Conservation (phyloP, 2,888 invertebrate species). For the Stramonita haemastoma region DNA sequence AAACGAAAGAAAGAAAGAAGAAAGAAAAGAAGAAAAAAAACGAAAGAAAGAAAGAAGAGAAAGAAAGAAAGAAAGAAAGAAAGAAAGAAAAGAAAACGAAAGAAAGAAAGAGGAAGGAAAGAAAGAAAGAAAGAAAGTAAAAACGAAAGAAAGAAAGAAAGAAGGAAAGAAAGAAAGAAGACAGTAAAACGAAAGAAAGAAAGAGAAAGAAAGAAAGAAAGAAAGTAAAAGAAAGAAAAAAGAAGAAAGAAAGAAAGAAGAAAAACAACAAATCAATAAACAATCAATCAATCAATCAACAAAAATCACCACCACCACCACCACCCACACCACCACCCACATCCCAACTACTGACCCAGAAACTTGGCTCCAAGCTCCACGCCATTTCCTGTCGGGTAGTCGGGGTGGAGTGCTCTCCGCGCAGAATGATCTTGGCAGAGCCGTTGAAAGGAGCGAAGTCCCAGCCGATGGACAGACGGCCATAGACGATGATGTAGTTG, state of each 20-base stretch:
- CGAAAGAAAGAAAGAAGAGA: not conserved
- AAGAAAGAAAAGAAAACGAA: too few relatives aligned
- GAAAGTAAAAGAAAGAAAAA: too few relatives aligned
- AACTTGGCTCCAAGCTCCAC: conserved; percentile 62
- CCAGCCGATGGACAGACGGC: conserved; percentile 71
- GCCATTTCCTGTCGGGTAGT: conserved; percentile 50
- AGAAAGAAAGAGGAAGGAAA: too few relatives aligned
- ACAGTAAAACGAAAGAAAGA: too few relatives aligned
- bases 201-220: too few relatives aligned
- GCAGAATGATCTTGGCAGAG: conserved; percentile 52
- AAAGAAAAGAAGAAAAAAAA: not conserved
- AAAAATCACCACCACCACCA: not conserved
- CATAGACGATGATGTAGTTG: conserved; percentile 62
- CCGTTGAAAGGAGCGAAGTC: conserved; percentile 59
- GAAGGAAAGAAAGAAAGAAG: too few relatives aligned
- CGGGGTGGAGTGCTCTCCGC: conserved; percentile 53
- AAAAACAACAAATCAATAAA: too few relatives aligned
- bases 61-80: too few relatives aligned
- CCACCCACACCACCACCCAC: not conserved
- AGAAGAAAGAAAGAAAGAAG: too few relatives aligned
- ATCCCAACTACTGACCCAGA: conserved; percentile 58
- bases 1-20: not conserved
- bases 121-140: too few relatives aligned
- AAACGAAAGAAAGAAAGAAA: too few relatives aligned
- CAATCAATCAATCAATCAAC: not conserved